Evolutionary conservation across 2,888 invertebrate genomes (phyloP).

Genomic region (Melinopterus prodromus): DNA sequence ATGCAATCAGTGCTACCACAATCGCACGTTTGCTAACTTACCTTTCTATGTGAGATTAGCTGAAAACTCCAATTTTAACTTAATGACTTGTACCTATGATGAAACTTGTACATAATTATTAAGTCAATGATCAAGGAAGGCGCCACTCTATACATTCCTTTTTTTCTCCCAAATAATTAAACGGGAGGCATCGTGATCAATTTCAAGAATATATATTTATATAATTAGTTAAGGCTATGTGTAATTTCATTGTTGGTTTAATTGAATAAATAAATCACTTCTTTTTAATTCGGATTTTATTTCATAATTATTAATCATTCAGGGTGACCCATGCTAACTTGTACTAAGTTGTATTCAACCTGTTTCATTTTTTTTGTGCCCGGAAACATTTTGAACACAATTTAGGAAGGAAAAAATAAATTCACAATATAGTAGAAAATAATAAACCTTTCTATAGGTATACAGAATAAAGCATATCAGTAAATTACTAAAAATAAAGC

Average conservation of each 20-base stretch:
- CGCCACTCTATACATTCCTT: slow-evolving; percentile 40
- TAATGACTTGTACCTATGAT: neutral
- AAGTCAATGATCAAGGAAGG: slow-evolving; percentile 8
- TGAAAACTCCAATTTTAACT: neutral
- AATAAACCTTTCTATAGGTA: too few species aligned
- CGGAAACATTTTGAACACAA: too few species aligned
- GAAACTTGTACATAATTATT: slow-evolving; percentile 4
- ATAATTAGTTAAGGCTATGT: slow-evolving; percentile 41
- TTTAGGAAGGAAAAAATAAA: too few species aligned
- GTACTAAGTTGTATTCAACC: too few species aligned
- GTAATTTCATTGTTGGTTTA: slow-evolving; percentile 39
- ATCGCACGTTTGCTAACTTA: neutral
- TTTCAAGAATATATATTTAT: slow-evolving; percentile 48
- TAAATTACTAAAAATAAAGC: too few species aligned
- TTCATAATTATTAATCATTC: neutral
- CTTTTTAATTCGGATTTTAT: slow-evolving; percentile 33
- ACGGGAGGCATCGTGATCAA: slow-evolving; percentile 46
- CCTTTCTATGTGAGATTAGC: neutral
- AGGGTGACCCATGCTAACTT: too few species aligned
- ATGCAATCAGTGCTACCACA: neutral
- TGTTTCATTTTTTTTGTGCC: too few species aligned
- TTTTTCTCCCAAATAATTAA: slow-evolving; percentile 44
- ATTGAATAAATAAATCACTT: slow-evolving; percentile 36
- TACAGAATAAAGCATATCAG: too few species aligned
- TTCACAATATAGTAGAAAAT: too few species aligned